Evolutionary conservation across 2,113 vertebrate species (phyloP).

Genomic region (Perca fluviatilis): DNA sequence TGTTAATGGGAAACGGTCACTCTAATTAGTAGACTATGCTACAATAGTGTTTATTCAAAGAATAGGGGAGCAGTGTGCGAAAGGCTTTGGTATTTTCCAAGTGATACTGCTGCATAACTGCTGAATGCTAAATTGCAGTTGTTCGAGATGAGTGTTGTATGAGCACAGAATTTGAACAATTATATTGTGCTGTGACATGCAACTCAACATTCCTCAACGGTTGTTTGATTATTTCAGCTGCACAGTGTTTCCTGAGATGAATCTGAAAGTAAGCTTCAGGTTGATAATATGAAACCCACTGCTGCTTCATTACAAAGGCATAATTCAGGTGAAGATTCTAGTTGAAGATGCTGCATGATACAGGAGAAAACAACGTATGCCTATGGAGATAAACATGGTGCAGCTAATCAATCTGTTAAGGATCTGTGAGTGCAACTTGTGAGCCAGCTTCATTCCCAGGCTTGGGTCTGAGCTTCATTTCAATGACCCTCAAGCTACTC

Average conservation of each 20-base stretch:
- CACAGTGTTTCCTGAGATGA: constrained; percentile 6
- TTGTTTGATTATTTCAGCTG: neutral
- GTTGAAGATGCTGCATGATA: neutral
- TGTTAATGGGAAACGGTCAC: neutral
- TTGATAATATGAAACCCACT: neutral
- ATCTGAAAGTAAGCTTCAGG: neutral
- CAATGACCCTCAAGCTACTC: constrained; percentile 68
- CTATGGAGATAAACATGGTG: neutral
- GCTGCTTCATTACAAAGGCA: neutral
- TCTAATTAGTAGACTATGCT: neutral
- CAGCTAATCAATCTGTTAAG: constrained; percentile 24
- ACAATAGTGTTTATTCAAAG: neutral
- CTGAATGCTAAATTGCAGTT: constrained; percentile 13
- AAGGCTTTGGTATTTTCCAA: neutral
- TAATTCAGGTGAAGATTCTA: neutral
- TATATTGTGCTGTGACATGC: neutral
- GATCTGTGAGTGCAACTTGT: constrained; percentile 27
- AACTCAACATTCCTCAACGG: constrained; percentile 2
- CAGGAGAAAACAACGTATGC: constrained; percentile 5
- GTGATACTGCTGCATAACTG: neutral
- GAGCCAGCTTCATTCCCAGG: constrained; percentile 46
- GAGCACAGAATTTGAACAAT: constrained; percentile 1
- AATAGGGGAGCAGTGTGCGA: neutral
- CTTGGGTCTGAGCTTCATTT: constrained; percentile 60
- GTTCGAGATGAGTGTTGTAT: neutral